These are phyloP conservation scores for Chauna torquata DNA, from an alignment of 2,113 vertebrate genomes.

Conservation along the genomic window DNA sequence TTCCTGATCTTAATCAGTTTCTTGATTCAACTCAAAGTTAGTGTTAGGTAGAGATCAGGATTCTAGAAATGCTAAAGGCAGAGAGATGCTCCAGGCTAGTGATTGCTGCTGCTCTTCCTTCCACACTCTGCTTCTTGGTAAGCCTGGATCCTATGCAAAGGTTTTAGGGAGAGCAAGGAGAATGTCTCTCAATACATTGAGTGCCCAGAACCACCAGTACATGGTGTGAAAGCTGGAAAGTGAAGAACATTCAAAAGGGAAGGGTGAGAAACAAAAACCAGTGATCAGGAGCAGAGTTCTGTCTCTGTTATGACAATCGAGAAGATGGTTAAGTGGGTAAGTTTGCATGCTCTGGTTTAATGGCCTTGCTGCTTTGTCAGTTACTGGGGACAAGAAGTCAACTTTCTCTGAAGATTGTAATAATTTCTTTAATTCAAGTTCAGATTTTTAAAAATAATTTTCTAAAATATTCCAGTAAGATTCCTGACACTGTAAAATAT, in stretches of 20 bases:
- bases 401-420: background rate
- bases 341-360: background rate
- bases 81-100: too few relatives aligned
- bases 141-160: background rate
- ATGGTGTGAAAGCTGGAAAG: background rate
- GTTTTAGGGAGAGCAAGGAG: background rate
- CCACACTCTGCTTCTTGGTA: background rate
- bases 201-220: background rate
- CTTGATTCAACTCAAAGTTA: background rate
- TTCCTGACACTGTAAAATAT: background rate
- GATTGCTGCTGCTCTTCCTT: background rate
- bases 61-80: accelerated
- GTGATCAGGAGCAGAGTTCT: background rate
- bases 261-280: background rate
- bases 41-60: background rate
- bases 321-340: background rate
- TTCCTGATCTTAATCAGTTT: background rate
- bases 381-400: background rate
- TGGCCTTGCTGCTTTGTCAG: background rate
- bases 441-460: background rate
- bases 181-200: background rate
- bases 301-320: background rate
- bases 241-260: background rate
- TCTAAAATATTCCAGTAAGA: background rate
- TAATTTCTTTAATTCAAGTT: background rate